Evolutionary conservation across 1,140 invertebrate species (phyloP).

Genomic region (Hypothenemus hampei): DNA sequence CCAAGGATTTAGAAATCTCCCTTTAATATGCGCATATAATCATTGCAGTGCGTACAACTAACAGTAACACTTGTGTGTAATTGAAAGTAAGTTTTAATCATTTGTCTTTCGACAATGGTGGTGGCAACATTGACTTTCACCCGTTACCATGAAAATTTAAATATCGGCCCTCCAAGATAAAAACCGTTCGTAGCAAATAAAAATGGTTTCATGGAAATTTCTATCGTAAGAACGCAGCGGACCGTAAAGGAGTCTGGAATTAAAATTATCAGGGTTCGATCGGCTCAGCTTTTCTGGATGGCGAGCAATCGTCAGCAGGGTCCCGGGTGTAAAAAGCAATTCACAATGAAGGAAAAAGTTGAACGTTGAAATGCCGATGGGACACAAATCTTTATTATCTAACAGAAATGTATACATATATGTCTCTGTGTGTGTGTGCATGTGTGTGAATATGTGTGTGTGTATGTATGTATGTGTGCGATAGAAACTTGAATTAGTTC

Average conservation of each 20-base stretch:
- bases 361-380: not conserved
- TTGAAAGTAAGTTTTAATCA: not conserved
- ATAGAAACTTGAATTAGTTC: no score
- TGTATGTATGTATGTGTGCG: no score
- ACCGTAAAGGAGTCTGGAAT: not conserved
- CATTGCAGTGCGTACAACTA: not conserved
- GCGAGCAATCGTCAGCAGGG: not conserved
- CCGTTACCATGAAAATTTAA: not conserved
- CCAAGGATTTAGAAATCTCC: no score
- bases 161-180: not conserved
- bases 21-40: not conserved
- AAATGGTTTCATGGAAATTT: constrained; percentile 1
- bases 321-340: not conserved
- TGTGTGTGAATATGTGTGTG: no score
- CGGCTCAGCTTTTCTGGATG: not conserved
- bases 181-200: not conserved
- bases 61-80: not conserved
- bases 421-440: no score
- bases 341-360: not conserved
- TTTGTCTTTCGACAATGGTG: no score
- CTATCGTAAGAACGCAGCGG: not conserved
- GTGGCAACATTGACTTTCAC: not conserved
- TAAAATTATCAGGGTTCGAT: not conserved
- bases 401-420: no score
- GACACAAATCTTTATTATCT: no score